These are phyloP conservation scores for Talpa occidentalis DNA, from an alignment of 2,113 vertebrate genomes.

Conservation along the genomic window DNA sequence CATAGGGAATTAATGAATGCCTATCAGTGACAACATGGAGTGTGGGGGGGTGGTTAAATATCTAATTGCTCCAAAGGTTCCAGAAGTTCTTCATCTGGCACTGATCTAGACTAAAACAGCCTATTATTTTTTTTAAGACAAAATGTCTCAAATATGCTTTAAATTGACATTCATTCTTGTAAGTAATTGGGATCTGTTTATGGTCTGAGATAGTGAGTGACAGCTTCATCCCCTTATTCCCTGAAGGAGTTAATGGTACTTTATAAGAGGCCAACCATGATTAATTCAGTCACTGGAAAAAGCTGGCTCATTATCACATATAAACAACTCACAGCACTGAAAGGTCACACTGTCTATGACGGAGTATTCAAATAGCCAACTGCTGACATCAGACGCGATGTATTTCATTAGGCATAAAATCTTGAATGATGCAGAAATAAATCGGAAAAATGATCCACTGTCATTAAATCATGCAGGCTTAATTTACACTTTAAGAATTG, in stretches of 20 bases:
- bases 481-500: conserved; percentile 14
- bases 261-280: conserved; percentile 33
- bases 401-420: conserved; percentile 56
- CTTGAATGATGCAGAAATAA: conserved; percentile 66
- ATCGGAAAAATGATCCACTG: conserved; percentile 31
- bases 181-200: not conserved
- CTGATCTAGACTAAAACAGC: not conserved
- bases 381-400: conserved; percentile 54
- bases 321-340: conserved; percentile 32
- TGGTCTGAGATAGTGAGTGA: not conserved
- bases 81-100: not conserved
- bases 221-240: not conserved
- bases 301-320: conserved; percentile 64
- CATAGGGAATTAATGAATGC: not conserved
- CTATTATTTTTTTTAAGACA: not conserved
- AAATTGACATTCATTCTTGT: not conserved
- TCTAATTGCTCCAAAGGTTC: not conserved
- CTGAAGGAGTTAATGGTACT: conserved; percentile 21
- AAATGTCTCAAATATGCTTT: not conserved
- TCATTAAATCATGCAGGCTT: conserved; percentile 35
- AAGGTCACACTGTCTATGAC: conserved; percentile 65
- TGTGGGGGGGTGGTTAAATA: not conserved
- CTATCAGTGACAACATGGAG: not conserved
- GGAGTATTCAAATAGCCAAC: conserved; percentile 39
- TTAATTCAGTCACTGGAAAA: conserved; percentile 69